Evolutionary conservation across 2,888 invertebrate genomes (phyloP).

Genomic region (Sarcophaga variegata): DNA sequence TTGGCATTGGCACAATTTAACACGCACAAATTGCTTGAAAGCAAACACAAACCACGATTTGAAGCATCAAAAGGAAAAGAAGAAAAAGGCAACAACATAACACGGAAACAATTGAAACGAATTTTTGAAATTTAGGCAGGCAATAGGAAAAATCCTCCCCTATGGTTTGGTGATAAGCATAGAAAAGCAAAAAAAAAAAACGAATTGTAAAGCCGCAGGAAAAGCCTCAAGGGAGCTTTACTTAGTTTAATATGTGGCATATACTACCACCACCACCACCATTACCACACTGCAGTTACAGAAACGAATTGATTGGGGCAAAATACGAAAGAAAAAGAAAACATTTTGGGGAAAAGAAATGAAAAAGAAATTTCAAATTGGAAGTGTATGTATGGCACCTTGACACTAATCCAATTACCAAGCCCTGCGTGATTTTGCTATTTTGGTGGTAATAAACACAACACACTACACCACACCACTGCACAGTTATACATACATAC

Average conservation of each 20-base stretch:
- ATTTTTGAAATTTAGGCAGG: neutral
- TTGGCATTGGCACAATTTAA: constrained; percentile 62
- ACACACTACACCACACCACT: too few species aligned
- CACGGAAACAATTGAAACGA: neutral
- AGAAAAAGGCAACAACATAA: neutral
- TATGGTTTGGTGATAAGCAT: constrained; percentile 2
- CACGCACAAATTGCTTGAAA: constrained; percentile 64
- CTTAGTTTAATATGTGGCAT: constrained; percentile 35
- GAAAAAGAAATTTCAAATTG: neutral
- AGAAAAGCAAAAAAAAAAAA: neutral
- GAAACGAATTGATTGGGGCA: neutral
- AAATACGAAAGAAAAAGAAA: neutral
- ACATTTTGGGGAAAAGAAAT: neutral
- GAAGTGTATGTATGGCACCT: constrained; percentile 41
- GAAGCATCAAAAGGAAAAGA: neutral
- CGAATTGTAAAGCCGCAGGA: constrained; percentile 34
- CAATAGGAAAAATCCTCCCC: constrained; percentile 38
- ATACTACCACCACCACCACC: neutral
- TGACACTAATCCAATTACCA: constrained; percentile 70
- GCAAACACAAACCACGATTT: constrained; percentile 24
- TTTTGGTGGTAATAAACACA: constrained; percentile 5
- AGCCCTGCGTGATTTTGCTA: constrained; percentile 63
- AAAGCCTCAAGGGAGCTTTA: constrained; percentile 61
- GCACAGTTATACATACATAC: too few species aligned
- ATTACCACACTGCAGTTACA: too few species aligned